phyloP scores from a whole-genome alignment of 1,140 invertebrate genomes.

The Pogonognathellus flavescens region DNA sequence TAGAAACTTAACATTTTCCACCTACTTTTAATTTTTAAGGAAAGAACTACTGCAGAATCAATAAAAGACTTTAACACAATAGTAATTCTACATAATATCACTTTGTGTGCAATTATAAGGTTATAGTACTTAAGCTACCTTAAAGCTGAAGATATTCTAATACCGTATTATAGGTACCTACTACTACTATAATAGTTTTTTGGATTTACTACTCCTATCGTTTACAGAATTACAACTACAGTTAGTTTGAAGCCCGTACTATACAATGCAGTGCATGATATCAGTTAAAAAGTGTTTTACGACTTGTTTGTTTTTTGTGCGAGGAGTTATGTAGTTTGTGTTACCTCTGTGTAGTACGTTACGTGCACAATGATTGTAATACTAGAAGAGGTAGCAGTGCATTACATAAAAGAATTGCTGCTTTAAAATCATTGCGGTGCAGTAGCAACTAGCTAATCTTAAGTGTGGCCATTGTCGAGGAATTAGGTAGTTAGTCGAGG shows the following conservation, averaged over 20 bases:
- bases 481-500: constrained; percentile 42
- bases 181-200: neutral
- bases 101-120: too few species aligned
- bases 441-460: constrained; percentile 44
- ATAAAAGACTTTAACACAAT: too few species aligned
- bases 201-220: neutral
- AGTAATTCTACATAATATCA: too few species aligned
- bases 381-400: too few species aligned
- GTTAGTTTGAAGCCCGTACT: too few species aligned
- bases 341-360: neutral
- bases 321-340: neutral
- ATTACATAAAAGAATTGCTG: too few species aligned
- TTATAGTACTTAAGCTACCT: too few species aligned
- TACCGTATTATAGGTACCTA: neutral
- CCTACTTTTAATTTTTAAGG: too few species aligned
- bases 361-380: too few species aligned
- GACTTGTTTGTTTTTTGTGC: constrained; percentile 39
- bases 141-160: too few species aligned
- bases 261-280: neutral
- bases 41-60: too few species aligned
- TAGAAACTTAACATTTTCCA: too few species aligned
- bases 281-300: constrained; percentile 34
- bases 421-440: constrained; percentile 3
- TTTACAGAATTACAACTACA: neutral
- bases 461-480: constrained; percentile 29